phyloP scores from a whole-genome alignment of 2,888 invertebrate genomes.

The Microctonus aethiopoides region DNA sequence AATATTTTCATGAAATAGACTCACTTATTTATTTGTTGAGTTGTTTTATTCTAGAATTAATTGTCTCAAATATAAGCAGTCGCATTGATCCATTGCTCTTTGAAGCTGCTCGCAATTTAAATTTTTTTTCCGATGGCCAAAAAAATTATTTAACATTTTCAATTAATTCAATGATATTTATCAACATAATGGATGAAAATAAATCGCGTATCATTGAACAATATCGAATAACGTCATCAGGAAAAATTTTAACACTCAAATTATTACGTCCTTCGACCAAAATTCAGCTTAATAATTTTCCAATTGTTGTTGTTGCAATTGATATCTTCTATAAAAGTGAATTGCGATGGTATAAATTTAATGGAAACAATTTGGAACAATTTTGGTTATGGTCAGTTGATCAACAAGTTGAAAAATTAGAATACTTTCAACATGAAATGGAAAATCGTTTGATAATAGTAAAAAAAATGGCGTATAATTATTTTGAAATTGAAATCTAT shows the following conservation, averaged over 20 bases:
- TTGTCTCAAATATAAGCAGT: constrained; percentile 44
- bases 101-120: constrained; percentile 42
- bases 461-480: constrained; percentile 41
- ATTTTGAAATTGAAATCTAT: constrained; percentile 58
- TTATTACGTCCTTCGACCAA: constrained; percentile 46
- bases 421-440: constrained; percentile 48
- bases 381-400: constrained; percentile 53
- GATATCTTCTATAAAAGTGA: constrained; percentile 40
- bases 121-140: constrained; percentile 41
- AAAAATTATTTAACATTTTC: constrained; percentile 42
- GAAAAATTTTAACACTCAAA: constrained; percentile 48
- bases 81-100: constrained; percentile 35
- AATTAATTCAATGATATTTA: constrained; percentile 33
- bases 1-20: no score
- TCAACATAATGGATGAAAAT: constrained; percentile 42
- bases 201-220: constrained; percentile 5
- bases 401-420: constrained; percentile 49
- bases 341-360: constrained; percentile 59
- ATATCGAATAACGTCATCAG: constrained; percentile 23
- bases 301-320: constrained; percentile 51
- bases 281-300: constrained; percentile 35
- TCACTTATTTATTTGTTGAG: not conserved
- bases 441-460: constrained; percentile 54
- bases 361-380: constrained; percentile 40
- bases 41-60: constrained; percentile 45